Evolutionary conservation across 2,113 vertebrate genomes (phyloP), one percentile per base, ranked within the genome.

Genomic region (Leucopsar rothschildi): DNA sequence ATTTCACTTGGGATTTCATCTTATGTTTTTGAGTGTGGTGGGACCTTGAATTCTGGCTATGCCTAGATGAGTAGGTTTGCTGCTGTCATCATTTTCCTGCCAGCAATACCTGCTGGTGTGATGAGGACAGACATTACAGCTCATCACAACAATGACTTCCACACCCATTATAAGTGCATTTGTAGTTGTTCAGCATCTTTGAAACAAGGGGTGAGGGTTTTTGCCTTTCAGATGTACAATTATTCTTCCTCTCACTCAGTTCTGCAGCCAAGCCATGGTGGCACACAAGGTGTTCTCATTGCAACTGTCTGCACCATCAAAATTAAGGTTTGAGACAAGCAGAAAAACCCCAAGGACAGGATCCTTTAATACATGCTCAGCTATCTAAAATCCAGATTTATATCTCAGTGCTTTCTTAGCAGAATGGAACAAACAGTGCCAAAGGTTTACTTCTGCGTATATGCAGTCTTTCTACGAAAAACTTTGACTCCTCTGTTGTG

Each of bases 381-480:
- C 40, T 84, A 7, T 13, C 35, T 77, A 39, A 47, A 88, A 15
- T 70, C 81, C 73, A 78, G 23, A 21, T 84, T 84, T 79, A 39
- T 1, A 1, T 65, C 40, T 56, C 5, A 1, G 39, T 70, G 23
- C 61, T 91, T 68, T 79, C 39, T 40, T 73, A 80, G 33, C 13
- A 66, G 75, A 88, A 47, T 20, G 64, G 44, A 66, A 82, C 22
- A 78, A 93, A 91, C 42, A 82, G 55, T 91, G 69, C 53, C 84
- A 90, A 90, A 95, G 78, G 68, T 92, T 95, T 90, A 59, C 27
- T 68, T 84, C 35, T 66, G 22, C 73, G n/a, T 77, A 35, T 44
- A 12, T 22, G 16, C 65, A 55, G 10, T 39, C 59, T 93, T 86
- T 45, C 63, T 52, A 29, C 66, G 71, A 56, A 95, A 94, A 94